phyloP scores from a whole-genome alignment of 2,113 vertebrate genomes.

The Mus spicilegus region DNA sequence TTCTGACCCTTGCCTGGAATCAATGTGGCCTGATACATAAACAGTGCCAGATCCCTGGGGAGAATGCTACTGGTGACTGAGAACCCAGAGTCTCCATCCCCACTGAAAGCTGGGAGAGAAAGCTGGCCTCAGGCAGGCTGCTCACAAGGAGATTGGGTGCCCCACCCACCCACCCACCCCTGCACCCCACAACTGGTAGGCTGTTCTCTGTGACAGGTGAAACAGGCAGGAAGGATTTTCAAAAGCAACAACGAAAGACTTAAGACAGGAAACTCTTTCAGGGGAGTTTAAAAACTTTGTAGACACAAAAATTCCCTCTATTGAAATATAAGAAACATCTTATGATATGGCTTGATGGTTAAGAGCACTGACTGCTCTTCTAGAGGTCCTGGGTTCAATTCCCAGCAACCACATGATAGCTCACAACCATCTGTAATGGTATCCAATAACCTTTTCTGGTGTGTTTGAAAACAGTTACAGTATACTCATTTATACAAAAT shows the following conservation, averaged over 20 bases:
- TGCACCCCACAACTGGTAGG: too few species aligned
- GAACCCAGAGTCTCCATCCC: not conserved
- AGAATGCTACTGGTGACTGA: not conserved
- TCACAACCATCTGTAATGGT: too few species aligned
- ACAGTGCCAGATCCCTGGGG: not conserved
- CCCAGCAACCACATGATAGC: too few species aligned
- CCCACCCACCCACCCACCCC: too few species aligned
- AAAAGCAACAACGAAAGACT: not conserved
- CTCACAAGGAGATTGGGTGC: not conserved
- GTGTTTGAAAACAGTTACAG: too few species aligned
- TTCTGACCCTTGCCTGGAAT: not conserved
- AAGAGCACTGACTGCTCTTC: too few species aligned
- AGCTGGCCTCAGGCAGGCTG: not conserved
- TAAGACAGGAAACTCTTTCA: not conserved
- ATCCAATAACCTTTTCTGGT: too few species aligned
- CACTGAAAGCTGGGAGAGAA: not conserved
- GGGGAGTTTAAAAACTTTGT: not conserved
- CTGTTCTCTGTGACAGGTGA: not conserved
- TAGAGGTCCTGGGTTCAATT: too few species aligned
- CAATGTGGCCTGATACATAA: not conserved
- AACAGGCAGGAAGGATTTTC: not conserved
- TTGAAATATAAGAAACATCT: not conserved
- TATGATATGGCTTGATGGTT: too few species aligned
- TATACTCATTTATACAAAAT: too few species aligned
- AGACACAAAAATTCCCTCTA: not conserved